These are phyloP conservation scores for Chrysolina americana DNA, from an alignment of 2,888 invertebrate genomes.

Conservation along the genomic window DNA sequence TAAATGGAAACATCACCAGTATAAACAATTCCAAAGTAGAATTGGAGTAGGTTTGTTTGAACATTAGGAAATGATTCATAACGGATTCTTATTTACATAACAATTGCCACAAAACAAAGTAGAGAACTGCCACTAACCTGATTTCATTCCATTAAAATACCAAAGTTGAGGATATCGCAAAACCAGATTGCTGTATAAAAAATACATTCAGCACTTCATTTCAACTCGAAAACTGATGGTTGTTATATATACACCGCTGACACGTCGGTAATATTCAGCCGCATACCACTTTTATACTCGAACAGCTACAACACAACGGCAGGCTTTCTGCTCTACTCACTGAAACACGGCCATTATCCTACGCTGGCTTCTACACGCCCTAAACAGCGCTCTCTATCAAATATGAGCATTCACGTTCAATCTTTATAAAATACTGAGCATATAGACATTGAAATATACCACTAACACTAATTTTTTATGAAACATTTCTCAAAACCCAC, in stretches of 20 bases:
- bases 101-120: conserved; percentile 24
- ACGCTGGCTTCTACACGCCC: conserved; percentile 63
- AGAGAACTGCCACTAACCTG: conserved; percentile 47
- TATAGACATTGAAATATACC: conserved; percentile 1
- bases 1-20: too few relatives aligned
- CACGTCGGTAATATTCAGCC: conserved; percentile 53
- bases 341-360: conserved; percentile 64
- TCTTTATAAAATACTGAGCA: conserved; percentile 30
- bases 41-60: background rate
- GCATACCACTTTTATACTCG: conserved; percentile 46
- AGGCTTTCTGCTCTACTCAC: conserved; percentile 47
- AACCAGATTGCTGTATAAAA: conserved; percentile 8
- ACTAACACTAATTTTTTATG: conserved; percentile 33
- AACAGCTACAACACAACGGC: conserved; percentile 46
- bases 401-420: conserved; percentile 26
- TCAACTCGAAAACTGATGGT: conserved; percentile 26
- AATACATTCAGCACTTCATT: conserved; percentile 23
- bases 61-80: conserved; percentile 12
- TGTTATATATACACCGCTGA: conserved; percentile 43
- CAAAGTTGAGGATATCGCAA: conserved; percentile 24
- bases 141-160: conserved; percentile 39
- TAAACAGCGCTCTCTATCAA: conserved; percentile 46
- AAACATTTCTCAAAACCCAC: conserved; percentile 49
- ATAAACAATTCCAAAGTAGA: too few relatives aligned
- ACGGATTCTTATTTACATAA: conserved; percentile 34